Conservation (phyloP, 2,113 vertebrate species). For the Myiagra hebetior region DNA sequence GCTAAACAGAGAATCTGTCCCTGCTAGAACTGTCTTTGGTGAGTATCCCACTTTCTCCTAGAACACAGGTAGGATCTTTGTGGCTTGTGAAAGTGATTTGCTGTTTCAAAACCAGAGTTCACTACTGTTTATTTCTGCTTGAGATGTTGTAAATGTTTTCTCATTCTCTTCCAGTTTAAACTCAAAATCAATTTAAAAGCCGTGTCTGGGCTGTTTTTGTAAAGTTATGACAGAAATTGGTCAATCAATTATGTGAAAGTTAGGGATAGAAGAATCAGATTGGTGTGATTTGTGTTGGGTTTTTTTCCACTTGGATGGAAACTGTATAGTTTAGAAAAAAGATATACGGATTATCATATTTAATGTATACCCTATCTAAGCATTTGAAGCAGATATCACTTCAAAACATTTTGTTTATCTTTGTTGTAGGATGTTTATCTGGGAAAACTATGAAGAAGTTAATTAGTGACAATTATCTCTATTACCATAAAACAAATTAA, state of each 20-base stretch:
- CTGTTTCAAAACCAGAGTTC: not conserved
- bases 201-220: not conserved
- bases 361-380: not conserved
- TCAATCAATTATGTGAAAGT: not conserved
- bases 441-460: not conserved
- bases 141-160: not conserved
- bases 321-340: not conserved
- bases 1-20: slow-evolving; percentile 96
- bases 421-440: slow-evolving; percentile 7
- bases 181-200: not conserved
- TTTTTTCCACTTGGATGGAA: not conserved
- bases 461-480: slow-evolving; percentile 24
- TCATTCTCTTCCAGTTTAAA: not conserved
- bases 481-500: slow-evolving; percentile 22
- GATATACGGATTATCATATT: not conserved
- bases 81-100: not conserved
- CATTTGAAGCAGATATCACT: not conserved
- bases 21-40: slow-evolving; percentile 96
- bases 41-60: slow-evolving; percentile 65
- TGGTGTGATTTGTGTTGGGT: not conserved
- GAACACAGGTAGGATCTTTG: not conserved
- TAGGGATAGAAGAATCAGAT: not conserved
- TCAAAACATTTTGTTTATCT: slow-evolving; percentile 1
- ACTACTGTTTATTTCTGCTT: not conserved
- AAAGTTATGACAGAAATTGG: not conserved